Evolutionary conservation across 1,140 invertebrate species (phyloP).

Genomic region (Drosophila lacteicornis): DNA sequence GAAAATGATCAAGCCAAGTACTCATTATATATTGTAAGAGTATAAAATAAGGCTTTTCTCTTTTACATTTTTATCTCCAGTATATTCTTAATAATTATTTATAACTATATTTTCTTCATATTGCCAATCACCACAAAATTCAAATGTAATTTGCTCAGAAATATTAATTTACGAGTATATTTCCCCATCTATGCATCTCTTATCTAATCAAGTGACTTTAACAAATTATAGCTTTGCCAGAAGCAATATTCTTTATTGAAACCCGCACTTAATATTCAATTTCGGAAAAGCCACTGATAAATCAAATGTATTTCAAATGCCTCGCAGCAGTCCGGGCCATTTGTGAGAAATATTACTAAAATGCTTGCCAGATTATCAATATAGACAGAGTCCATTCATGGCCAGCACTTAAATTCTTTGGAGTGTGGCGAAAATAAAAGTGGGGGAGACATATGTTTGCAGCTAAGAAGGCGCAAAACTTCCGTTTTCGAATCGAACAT

Average conservation of each 20-base stretch:
- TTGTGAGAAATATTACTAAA: slow-evolving; percentile 10
- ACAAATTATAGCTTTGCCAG: slow-evolving; percentile 4
- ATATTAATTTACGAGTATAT: slow-evolving; percentile 12
- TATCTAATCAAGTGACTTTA: slow-evolving; percentile 31
- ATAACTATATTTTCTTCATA: neutral
- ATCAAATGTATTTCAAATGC: slow-evolving; percentile 22
- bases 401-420: slow-evolving; percentile 11
- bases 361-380: slow-evolving; percentile 24
- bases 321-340: neutral
- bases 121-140: neutral
- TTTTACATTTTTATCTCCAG: too few relatives aligned
- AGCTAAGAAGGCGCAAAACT: slow-evolving; percentile 37
- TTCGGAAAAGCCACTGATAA: slow-evolving; percentile 16
- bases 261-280: slow-evolving; percentile 31
- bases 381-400: slow-evolving; percentile 16
- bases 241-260: slow-evolving; percentile 12
- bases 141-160: neutral
- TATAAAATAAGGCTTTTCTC: too few relatives aligned
- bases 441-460: slow-evolving; percentile 20
- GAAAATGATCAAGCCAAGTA: too few relatives aligned
- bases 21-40: neutral
- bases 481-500: slow-evolving; percentile 41
- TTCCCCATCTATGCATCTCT: neutral
- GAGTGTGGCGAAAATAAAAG: neutral
- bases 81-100: neutral